Evolutionary conservation across 2,113 vertebrate species (phyloP), one percentile per base, ranked within the genome.

Genomic region (Zosterops hypoxanthus): DNA sequence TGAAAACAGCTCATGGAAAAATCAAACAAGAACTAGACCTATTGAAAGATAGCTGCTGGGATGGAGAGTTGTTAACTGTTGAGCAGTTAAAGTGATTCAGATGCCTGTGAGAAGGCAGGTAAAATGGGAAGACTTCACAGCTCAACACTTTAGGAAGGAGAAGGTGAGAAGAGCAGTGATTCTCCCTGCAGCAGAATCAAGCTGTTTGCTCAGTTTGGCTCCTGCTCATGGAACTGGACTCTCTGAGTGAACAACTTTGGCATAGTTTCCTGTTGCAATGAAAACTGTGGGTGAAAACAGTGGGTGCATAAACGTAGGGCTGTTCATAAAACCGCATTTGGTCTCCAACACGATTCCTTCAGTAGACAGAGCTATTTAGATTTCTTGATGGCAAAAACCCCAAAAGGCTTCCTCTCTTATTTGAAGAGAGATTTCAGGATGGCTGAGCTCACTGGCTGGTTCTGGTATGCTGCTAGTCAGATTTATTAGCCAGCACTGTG

Each of bases 231-330:
- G 68, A 94, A 36, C 92, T 49, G 87, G 90, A 94, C 95, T 28
- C 69, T 91, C 19, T 22, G 76, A 82, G 52, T 68, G 94, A 94
- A 55, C 41, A 75, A 50, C 70, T 91, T 52, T 90, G 90, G 87
- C 78, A 78, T 21, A 56, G 78, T 56, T 91, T 93, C 53, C 70
- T 90, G 78, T 82, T 93, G 82, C 64, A 91, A 93, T 89, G 90
- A 87, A 96, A 94, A 84, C 91, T 81, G 90, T 94, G 90, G 92
- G 87, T 91, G 83, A 94, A 90, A 80, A 49, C 52, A 89, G 92
- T 91, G 96, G 93, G 92, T 94, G 96, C 91, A 78, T 72, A 87
- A 85, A 96, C 0, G 52, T 52, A 82, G 89, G 87, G 61, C 29
- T 97, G 81, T 84, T 96, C 53, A 0, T 87, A 90, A n/a, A n/a